Evolutionary conservation across 2,113 vertebrate species (phyloP), one percentile per base, ranked within the genome.

Genomic region (Carassius carassius): DNA sequence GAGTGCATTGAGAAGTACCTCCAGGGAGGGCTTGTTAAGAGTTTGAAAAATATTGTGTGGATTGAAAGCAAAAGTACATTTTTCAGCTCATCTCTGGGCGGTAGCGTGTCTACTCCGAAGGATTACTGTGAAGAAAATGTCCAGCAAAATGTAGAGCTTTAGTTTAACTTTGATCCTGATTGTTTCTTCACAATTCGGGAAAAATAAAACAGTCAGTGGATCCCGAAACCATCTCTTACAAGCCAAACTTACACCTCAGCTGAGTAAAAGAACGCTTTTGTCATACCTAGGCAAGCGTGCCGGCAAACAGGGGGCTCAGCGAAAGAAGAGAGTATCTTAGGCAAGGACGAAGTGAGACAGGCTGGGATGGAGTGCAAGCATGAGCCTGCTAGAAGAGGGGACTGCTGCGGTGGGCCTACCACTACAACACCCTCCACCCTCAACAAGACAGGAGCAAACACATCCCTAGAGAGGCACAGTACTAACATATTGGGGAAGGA

Each of bases 281-380:
- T 78, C 78, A 78, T 77, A 79, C 54, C 54, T 72, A 81, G 67
- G 21, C 85, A 77, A 37, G 75, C 44, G 82, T 75, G 80, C 17
- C 3, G 56, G 19, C n/a, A 58, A 63, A n/a, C 58, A 49, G 19
- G 21, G 60, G 37, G 73, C 70, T 35, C 12, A 19, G 21, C 7
- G 16, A 58, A 77, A 19, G 6, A 44, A 29, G 11, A 83, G 37
- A 44, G 35, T 75, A 13, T 67, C 17, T 23, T 63, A 35, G 3
- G 44, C 23, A 49, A 60, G 35, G 8, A 60, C 19, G 32, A 19
- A 37, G 8, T 56, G 19, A 32, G 58, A 35, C 60, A 2, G 37
- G 90, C 89, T 84, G 86, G 91, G 72, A 92, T 93, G 92, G 93
- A 95, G 62, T 91, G 85, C 75, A 91, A 85, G 74, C 93, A 93